Conservation (phyloP, 2,888 invertebrate species). For the Agrochola litura region DNA sequence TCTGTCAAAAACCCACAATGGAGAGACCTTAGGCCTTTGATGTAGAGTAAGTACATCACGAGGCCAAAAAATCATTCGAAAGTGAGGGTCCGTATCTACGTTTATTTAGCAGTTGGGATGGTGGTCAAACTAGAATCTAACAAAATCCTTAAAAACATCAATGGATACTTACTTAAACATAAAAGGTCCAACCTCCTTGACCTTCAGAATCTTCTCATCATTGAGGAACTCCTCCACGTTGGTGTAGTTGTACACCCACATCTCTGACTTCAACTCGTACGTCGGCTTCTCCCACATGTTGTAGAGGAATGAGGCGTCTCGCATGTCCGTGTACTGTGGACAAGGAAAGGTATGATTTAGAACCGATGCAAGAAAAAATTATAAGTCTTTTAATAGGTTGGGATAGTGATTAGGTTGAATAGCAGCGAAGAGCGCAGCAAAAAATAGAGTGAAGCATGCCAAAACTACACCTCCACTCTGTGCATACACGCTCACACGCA, state of each 20-base stretch:
- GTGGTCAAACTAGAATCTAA: neutral
- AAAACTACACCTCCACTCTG: no score
- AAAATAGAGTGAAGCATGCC: no score
- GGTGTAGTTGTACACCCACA: slow-evolving; percentile 95
- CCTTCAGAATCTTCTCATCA: slow-evolving; percentile 91
- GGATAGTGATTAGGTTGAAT: no score
- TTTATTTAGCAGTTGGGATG: neutral
- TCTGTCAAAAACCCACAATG: neutral
- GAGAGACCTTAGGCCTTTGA: no score
- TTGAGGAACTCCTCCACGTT: slow-evolving; percentile 92
- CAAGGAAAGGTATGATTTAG: slow-evolving; percentile 30
- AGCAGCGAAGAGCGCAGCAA: no score
- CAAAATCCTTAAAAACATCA: neutral
- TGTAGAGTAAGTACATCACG: neutral
- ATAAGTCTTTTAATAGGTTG: no score
- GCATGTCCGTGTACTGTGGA: slow-evolving; percentile 89
- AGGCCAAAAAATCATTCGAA: no score
- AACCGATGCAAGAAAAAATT: neutral
- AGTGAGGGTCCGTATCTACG: neutral
- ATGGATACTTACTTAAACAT: slow-evolving; percentile 93
- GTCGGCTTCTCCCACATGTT: slow-evolving; percentile 93
- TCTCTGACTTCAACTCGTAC: slow-evolving; percentile 92
- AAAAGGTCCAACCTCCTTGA: slow-evolving; percentile 95
- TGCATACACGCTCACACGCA: no score
- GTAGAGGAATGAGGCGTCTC: slow-evolving; percentile 91